Percentiles rank a stretch among this genome's conserved stretches.
These are phyloP conservation scores for Sandelia bainsii DNA, from an alignment of 2,797 vertebrate species.

Conservation along the genomic window DNA sequence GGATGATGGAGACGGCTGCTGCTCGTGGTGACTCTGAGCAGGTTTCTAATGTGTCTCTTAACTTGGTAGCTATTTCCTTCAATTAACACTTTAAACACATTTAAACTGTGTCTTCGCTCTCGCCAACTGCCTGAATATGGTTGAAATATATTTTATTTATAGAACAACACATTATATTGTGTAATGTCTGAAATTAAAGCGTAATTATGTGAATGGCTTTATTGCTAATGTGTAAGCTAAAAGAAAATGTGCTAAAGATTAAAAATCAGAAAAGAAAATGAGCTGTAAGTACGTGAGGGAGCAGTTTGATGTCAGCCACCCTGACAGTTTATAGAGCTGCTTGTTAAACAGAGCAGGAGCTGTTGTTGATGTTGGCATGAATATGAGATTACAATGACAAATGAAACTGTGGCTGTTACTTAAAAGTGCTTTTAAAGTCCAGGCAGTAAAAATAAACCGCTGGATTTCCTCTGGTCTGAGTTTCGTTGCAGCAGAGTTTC, in stretches of 20 bases:
- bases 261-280: neutral
- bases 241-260: slow-evolving; percentile 5
- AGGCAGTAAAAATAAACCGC: slow-evolving; percentile 26
- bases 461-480: slow-evolving; percentile 26
- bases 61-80: slow-evolving; percentile 32
- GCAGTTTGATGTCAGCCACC: slow-evolving; percentile 11
- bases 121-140: no score
- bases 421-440: slow-evolving; percentile 20
- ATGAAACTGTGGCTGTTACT: slow-evolving; percentile 43
- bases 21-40: neutral
- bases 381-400: slow-evolving; percentile 24
- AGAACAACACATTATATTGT: neutral
- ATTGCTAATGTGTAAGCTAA: neutral
- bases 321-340: slow-evolving; percentile 4
- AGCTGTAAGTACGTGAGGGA: neutral
- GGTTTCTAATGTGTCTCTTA: slow-evolving; percentile 16
- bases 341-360: slow-evolving; percentile 20
- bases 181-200: neutral
- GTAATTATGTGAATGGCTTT: neutral
- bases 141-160: neutral
- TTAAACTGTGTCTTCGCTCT: neutral
- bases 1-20: neutral
- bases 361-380: slow-evolving; percentile 42
- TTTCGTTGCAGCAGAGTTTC: neutral
- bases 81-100: slow-evolving; percentile 45